Base-by-base conservation (phyloP, 1,140 invertebrate species). In the Drosophila tristis region DNA sequence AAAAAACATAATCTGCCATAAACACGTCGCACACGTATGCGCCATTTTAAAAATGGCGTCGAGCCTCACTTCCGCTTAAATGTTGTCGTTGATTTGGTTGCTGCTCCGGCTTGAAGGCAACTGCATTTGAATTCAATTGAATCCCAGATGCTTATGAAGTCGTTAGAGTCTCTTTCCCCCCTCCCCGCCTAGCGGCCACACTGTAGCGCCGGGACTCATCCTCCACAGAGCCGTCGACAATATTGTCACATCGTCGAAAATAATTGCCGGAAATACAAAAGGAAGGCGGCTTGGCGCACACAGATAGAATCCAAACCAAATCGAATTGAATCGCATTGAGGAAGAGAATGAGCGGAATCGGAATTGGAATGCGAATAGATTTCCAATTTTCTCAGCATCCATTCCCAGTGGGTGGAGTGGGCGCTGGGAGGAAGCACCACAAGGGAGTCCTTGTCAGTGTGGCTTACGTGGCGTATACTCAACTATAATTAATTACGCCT, bases 181-280 rank as follows among this genome's bases (percentile, higher is more conserved):
- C 9, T 16, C 13, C 39, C 7, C 48, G 6, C 15, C 15, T 11
- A 26, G 7, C 5, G 9, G n/a, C n/a, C n/a, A n/a, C n/a, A n/a
- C n/a, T n/a, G n/a, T n/a, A n/a, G n/a, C n/a, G n/a, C n/a, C n/a
- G 9, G 23, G 13, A 48, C 51, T 43, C 53, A 8, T 31, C 50
- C 31, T 43, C n/a, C 42, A 31, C 59, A 16, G 31, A n/a, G 26
- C 48, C 59, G 80, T 66, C 68, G 57, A 74, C 77, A 80, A 71
- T 81, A 81, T 81, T 81, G 78, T 81, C 82, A 87, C 75, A 89
- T 87, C 82, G 66, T 86, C 70, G 78, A 86, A 87, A 86, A 86
- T 87, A 87, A 87, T 87, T 87, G 82, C 75, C 82, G 79, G 84
- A 87, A 84, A 87, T 89, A 89, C 84, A 87, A 87, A 87, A 76